Conservation (phyloP, 2,113 vertebrate genomes). For the Austrofundulus limnaeus region DNA sequence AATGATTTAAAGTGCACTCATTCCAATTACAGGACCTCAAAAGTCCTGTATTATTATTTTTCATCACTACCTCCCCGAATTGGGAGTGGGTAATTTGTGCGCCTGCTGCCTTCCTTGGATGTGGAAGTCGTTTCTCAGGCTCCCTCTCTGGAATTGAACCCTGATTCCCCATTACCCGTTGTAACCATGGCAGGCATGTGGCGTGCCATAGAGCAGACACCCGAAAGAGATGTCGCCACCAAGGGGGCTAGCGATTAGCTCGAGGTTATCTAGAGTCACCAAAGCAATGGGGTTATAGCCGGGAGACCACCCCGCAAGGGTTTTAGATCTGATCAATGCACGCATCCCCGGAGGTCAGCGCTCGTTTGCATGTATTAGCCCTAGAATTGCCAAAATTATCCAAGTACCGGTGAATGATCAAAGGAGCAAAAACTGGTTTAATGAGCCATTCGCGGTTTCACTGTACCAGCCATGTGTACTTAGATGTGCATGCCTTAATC, state of each 20-base stretch:
- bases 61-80: slow-evolving; percentile 2
- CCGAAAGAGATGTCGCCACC: not conserved
- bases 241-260: no score
- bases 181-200: no score
- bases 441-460: slow-evolving; percentile 5
- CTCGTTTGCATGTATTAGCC: no score
- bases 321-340: no score
- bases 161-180: slow-evolving; percentile 8
- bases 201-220: slow-evolving; percentile 4
- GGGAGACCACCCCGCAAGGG: no score
- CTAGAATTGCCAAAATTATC: slow-evolving; percentile 5
- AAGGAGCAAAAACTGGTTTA: not conserved
- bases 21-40: slow-evolving; percentile 1
- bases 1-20: not conserved
- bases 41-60: slow-evolving; percentile 2
- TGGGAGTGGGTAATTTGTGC: not conserved
- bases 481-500: no score
- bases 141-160: slow-evolving; percentile 5
- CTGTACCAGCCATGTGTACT: slow-evolving; percentile 1
- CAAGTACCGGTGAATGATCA: no score
- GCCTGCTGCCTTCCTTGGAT: slow-evolving; percentile 8
- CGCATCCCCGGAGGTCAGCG: no score
- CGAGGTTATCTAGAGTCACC: no score
- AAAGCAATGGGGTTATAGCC: not conserved
- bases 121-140: slow-evolving; percentile 5